Percentiles rank a stretch among this genome's conserved stretches.
These are phyloP conservation scores for Brachionus angularis DNA, from an alignment of 1,140 invertebrate species.

Conservation along the genomic window DNA sequence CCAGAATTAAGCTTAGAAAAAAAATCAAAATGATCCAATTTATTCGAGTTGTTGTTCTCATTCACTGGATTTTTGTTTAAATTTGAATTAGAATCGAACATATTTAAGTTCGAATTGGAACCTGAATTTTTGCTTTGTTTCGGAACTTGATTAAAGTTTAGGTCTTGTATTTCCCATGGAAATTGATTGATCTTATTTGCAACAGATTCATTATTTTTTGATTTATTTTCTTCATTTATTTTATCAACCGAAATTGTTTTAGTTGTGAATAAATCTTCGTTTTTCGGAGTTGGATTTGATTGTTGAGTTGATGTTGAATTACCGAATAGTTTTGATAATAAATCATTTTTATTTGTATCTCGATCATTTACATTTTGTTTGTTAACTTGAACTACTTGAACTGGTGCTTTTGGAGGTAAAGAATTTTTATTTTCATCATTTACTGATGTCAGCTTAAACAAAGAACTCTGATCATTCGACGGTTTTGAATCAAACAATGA, in stretches of 20 bases:
- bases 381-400: too few relatives aligned
- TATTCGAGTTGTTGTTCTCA: too few relatives aligned
- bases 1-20: conserved; percentile 32
- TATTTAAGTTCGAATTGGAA: background rate
- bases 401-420: too few relatives aligned
- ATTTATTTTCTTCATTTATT: too few relatives aligned
- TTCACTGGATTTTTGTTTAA: too few relatives aligned
- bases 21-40: background rate
- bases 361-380: too few relatives aligned
- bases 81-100: background rate
- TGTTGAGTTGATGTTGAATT: background rate
- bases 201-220: background rate
- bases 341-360: background rate
- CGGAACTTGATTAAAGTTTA: background rate
- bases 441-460: conserved; percentile 18
- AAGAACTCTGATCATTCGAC: background rate
- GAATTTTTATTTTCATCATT: background rate
- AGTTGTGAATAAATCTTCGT: too few relatives aligned
- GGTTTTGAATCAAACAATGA: conserved; percentile 4
- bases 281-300: too few relatives aligned
- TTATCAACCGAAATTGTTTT: too few relatives aligned
- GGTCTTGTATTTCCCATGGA: background rate
- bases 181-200: background rate
- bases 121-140: conserved; percentile 3
- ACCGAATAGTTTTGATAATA: conserved; percentile 22